Percentiles rank a stretch among this genome's conserved stretches.
Conservation (phyloP, 92 coral and sea anemone species). For the Zoanthus solanderi region DNA sequence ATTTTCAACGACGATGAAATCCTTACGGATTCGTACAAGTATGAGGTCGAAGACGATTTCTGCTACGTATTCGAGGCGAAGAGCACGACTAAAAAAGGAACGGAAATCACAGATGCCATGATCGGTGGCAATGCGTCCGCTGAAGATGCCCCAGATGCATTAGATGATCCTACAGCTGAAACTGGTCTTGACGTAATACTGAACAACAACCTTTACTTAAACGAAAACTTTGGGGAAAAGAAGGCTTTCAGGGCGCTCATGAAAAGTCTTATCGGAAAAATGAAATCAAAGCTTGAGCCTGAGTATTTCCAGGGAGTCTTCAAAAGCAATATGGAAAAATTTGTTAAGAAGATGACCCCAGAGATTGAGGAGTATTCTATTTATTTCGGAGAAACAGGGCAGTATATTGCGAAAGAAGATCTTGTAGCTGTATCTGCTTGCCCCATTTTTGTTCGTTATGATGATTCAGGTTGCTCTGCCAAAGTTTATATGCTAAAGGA, state of each 20-base stretch:
- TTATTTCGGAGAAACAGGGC: constrained; percentile 29
- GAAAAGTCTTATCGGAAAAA: constrained; percentile 8
- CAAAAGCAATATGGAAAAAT: constrained; percentile 1
- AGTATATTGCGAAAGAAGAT: background rate
- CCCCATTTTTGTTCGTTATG: constrained; percentile 37
- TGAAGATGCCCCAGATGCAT: constrained; percentile 36
- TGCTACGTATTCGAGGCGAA: constrained; percentile 36
- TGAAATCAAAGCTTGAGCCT: constrained; percentile 9
- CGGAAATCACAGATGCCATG: constrained; percentile 44
- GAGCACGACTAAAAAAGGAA: constrained; percentile 6
- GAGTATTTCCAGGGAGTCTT: constrained; percentile 18
- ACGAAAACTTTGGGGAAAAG: background rate
- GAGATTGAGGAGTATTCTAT: constrained; percentile 19
- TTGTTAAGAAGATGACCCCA: background rate
- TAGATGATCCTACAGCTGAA: background rate
- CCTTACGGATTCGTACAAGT: constrained; percentile 59
- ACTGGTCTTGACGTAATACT: constrained; percentile 45
- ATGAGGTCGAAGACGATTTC: constrained; percentile 43
- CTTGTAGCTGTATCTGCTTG: background rate
- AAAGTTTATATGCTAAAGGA: constrained; percentile 55
- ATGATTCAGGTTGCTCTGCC: background rate
- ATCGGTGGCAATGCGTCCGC: constrained; percentile 68
- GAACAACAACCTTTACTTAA: constrained; percentile 39
- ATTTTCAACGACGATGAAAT: constrained; percentile 54
- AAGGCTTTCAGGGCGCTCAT: constrained; percentile 16